Conservation (phyloP, 2,888 invertebrate species). For the Sinohyriopsis cumingii region DNA sequence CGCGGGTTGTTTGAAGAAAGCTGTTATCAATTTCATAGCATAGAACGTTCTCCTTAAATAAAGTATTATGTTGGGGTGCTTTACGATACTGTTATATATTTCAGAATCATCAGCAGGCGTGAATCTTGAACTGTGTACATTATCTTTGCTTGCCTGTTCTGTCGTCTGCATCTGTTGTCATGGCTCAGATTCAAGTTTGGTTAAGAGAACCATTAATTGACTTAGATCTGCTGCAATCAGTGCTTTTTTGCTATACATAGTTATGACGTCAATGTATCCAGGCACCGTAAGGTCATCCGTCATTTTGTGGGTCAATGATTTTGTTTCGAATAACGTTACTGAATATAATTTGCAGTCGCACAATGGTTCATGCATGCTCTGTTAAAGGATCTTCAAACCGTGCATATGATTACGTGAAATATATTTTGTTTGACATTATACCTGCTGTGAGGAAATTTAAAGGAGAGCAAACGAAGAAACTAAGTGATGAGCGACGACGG, state of each 20-base stretch:
- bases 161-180: too few relatives aligned
- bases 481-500: slow-evolving; percentile 8
- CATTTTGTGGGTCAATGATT: slow-evolving; percentile 13
- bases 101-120: too few relatives aligned
- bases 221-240: too few relatives aligned
- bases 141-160: too few relatives aligned
- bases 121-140: too few relatives aligned
- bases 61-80: too few relatives aligned
- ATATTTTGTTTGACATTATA: slow-evolving; percentile 3
- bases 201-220: too few relatives aligned
- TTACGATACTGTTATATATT: too few relatives aligned
- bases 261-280: slow-evolving; percentile 10
- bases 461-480: slow-evolving; percentile 7
- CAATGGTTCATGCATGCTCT: slow-evolving; percentile 14
- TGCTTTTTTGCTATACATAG: background rate
- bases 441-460: slow-evolving; percentile 6
- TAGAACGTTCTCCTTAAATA: too few relatives aligned
- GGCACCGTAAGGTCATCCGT: background rate
- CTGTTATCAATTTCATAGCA: too few relatives aligned
- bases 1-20: too few relatives aligned
- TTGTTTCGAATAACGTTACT: background rate
- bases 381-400: slow-evolving; percentile 10
- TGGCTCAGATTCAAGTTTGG: too few relatives aligned
- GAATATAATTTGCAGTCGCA: background rate
- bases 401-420: slow-evolving; percentile 1